Conservation (phyloP, 2,113 vertebrate genomes). For the Axis porcinus region DNA sequence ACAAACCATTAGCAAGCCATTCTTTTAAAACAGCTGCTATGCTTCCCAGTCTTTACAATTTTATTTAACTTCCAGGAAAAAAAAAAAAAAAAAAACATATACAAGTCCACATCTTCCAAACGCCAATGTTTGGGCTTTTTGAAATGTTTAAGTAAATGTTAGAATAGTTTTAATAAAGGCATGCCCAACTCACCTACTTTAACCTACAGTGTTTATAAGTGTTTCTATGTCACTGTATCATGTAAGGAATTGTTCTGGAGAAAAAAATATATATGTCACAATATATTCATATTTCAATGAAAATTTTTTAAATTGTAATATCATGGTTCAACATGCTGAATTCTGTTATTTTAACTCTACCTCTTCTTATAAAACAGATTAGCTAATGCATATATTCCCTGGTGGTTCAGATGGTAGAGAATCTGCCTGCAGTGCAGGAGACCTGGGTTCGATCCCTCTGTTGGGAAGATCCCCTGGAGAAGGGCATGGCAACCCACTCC, state of each 20-base stretch:
- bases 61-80: conserved; percentile 28
- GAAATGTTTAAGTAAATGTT: not conserved
- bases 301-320: not conserved
- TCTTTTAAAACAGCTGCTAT: conserved; percentile 20
- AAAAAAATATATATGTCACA: not conserved
- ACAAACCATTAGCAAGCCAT: not conserved
- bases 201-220: not conserved
- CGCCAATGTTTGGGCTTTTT: not conserved
- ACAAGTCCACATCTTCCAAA: not conserved
- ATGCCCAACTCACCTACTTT: not conserved
- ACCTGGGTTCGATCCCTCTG: fast-evolving
- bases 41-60: not conserved
- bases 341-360: not conserved
- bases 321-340: not conserved
- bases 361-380: not conserved
- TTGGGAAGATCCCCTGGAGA: not conserved
- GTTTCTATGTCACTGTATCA: not conserved
- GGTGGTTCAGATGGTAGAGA: not conserved
- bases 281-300: not conserved
- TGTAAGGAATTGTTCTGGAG: not conserved
- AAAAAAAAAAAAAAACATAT: conserved; percentile 3
- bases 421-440: not conserved
- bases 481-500: not conserved
- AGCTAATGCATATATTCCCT: not conserved
- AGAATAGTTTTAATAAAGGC: not conserved